These are phyloP conservation scores for Antechinus flavipes DNA, from an alignment of 2,113 vertebrate genomes.

Conservation along the genomic window DNA sequence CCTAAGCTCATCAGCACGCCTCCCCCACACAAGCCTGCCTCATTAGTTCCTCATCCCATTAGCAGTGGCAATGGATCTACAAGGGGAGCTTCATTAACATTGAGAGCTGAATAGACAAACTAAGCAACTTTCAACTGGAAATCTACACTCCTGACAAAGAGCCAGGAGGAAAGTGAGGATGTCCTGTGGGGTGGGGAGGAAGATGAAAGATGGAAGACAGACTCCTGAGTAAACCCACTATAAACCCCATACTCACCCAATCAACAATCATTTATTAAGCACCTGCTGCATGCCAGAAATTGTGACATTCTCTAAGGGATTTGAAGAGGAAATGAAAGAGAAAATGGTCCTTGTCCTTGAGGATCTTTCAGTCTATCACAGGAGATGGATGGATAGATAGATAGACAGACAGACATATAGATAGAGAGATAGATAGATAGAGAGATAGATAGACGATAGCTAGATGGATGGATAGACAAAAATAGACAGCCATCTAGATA, in stretches of 20 bases:
- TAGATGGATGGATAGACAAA: too few relatives aligned
- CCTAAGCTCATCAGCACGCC: conserved; percentile 87
- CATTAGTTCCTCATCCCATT: conserved; percentile 85
- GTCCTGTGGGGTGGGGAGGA: not conserved
- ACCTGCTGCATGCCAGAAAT: not conserved
- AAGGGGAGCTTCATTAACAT: conserved; percentile 85
- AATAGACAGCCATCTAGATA: too few relatives aligned
- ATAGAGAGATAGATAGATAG: too few relatives aligned
- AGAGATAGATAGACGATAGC: too few relatives aligned
- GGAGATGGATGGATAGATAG: not conserved
- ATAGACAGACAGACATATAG: too few relatives aligned
- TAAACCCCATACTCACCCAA: not conserved
- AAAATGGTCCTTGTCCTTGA: too few relatives aligned
- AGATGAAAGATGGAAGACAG: not conserved
- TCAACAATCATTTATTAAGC: not conserved
- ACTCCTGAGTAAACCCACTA: not conserved
- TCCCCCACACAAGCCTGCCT: conserved; percentile 89
- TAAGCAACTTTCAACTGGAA: conserved; percentile 78
- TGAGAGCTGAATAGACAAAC: conserved; percentile 83
- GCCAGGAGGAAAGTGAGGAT: conserved; percentile 28
- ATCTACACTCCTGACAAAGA: conserved; percentile 67
- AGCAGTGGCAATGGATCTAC: conserved; percentile 84
- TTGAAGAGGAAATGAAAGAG: too few relatives aligned
- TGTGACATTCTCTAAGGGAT: not conserved
- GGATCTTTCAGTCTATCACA: not conserved